Conservation (phyloP, 1,140 invertebrate genomes). For the Lordiphosa mommai region DNA sequence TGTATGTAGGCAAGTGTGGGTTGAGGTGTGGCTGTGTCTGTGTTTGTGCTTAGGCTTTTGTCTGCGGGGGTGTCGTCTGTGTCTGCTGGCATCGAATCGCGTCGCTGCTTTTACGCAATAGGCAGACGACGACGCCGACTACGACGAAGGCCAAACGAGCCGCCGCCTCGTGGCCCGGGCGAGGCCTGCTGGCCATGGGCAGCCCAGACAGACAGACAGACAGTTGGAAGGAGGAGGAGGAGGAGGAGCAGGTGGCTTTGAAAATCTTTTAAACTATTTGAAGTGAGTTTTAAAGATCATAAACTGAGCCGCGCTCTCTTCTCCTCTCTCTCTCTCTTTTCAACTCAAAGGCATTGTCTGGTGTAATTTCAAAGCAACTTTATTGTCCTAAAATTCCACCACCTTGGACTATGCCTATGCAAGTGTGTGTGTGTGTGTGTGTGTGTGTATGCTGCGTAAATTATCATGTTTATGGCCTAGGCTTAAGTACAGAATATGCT, state of each 20-base stretch:
- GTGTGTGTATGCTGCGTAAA: constrained; percentile 43
- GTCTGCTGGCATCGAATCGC: background rate
- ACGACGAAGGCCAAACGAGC: constrained; percentile 43
- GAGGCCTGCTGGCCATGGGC: constrained; percentile 21
- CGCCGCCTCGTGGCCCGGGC: constrained; percentile 11
- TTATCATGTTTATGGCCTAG: constrained; percentile 51
- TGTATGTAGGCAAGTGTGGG: constrained; percentile 1
- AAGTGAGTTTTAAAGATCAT: background rate
- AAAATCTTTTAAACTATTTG: constrained; percentile 1
- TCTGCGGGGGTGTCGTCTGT: constrained; percentile 54
- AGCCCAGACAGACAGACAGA: constrained; percentile 41
- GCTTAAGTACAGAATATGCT: constrained; percentile 23
- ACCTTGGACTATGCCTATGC: constrained; percentile 33
- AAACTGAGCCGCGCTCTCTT: background rate
- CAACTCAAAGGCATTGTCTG: constrained; percentile 25
- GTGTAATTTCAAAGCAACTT: constrained; percentile 50
- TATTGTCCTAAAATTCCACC: constrained; percentile 67
- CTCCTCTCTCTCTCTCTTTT: background rate
- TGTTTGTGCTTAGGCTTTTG: constrained; percentile 31
- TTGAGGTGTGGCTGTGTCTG: constrained; percentile 6
- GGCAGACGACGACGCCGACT: constrained; percentile 33
- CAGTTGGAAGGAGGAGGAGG: background rate
- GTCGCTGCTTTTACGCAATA: constrained; percentile 64
- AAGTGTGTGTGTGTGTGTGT: background rate
- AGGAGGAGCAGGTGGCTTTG: background rate